A percentile compares a stretch with the other conserved stretches of the same genome.
phyloP scores from a whole-genome alignment of 2,797 vertebrate genomes.

The Lacerta agilis region DNA sequence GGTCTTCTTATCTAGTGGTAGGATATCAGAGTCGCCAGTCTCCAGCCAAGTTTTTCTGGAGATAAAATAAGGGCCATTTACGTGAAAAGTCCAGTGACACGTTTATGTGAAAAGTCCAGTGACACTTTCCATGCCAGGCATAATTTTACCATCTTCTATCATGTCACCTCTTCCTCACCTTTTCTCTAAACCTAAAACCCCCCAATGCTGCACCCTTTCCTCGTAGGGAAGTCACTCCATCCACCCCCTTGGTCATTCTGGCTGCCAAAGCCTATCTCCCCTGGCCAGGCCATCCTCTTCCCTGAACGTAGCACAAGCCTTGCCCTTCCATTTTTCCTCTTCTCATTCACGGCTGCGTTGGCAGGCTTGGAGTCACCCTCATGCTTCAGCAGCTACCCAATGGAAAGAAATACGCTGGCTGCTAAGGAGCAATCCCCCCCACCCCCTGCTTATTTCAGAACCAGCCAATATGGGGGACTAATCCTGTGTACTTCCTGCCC shows the following conservation, averaged over 20 bases:
- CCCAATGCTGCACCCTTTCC: too few species aligned
- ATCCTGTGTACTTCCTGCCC: neutral
- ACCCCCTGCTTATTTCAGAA: neutral
- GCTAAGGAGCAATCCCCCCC: neutral
- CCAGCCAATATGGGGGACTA: neutral
- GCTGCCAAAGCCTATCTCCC: neutral
- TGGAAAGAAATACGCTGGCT: neutral
- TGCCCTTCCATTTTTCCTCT: neutral
- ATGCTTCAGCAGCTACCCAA: neutral
- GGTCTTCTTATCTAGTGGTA: neutral
- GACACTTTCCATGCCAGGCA: conserved; percentile 2
- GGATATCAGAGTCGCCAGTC: rapidly evolving
- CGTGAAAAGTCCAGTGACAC: conserved; percentile 28
- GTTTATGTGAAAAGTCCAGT: conserved; percentile 3
- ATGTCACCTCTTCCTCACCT: too few species aligned
- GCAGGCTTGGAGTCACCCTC: too few species aligned
- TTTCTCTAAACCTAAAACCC: too few species aligned
- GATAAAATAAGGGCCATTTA: conserved; percentile 30
- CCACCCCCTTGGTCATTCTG: too few species aligned
- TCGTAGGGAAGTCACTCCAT: too few species aligned
- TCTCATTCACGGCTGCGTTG: neutral
- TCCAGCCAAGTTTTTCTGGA: conserved; percentile 3
- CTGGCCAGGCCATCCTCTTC: neutral
- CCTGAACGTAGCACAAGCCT: neutral
- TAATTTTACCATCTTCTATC: too few species aligned